These are phyloP conservation scores for Pachycephala philippinensis DNA, from an alignment of 2,113 vertebrate genomes.

Conservation along the genomic window DNA sequence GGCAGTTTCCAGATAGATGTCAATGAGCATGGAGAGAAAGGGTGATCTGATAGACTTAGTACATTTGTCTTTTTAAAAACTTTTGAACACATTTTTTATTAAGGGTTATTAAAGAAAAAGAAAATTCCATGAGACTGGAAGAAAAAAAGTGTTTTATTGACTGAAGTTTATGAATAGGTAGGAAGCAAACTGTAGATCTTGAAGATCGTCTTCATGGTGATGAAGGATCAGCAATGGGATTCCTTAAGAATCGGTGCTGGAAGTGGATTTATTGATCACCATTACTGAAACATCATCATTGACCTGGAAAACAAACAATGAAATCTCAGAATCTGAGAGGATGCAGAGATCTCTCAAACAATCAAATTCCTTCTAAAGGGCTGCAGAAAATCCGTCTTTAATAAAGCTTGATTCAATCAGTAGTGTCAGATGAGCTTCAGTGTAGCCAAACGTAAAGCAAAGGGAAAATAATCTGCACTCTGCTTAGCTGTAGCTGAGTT, in stretches of 20 bases:
- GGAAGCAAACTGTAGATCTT: background rate
- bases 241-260: background rate
- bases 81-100: background rate
- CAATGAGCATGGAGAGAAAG: background rate
- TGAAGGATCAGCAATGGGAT: background rate
- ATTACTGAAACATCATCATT: background rate
- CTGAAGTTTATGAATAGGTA: background rate
- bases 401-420: background rate
- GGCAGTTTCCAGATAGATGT: background rate
- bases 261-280: background rate
- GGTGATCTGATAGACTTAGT: background rate
- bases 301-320: background rate
- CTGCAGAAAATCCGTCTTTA: background rate
- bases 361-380: background rate
- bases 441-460: background rate
- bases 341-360: background rate
- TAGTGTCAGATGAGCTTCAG: background rate
- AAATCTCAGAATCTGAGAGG: background rate
- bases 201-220: accelerated
- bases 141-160: background rate
- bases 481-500: background rate
- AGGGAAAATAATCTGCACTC: background rate
- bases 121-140: background rate
- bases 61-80: background rate
- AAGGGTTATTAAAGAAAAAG: background rate